Evolutionary conservation across 1,140 invertebrate genomes (phyloP).

Genomic region (Choristoneura fumiferana): DNA sequence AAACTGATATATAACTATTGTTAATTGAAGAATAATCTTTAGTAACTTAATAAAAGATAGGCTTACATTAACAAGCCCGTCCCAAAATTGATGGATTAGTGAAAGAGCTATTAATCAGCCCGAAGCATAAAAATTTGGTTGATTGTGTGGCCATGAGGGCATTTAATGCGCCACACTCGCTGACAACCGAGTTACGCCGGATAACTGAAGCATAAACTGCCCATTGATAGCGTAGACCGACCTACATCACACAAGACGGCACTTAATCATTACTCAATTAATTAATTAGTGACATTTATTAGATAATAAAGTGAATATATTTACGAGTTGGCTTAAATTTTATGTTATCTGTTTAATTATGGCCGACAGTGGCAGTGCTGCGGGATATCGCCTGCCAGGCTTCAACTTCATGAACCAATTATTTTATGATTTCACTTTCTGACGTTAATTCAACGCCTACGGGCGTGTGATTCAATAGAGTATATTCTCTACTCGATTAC

Average conservation of each 20-base stretch:
- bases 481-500: neutral
- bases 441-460: neutral
- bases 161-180: conserved; percentile 46
- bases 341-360: conserved; percentile 70
- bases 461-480: neutral
- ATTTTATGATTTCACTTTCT: neutral
- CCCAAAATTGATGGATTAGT: neutral
- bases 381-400: conserved; percentile 21
- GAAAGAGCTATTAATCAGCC: neutral
- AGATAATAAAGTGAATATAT: conserved; percentile 71
- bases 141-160: conserved; percentile 37
- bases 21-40: no score
- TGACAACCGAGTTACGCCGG: conserved; percentile 56
- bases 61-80: neutral
- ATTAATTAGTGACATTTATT: conserved; percentile 75
- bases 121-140: conserved; percentile 28
- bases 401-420: conserved; percentile 14
- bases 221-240: conserved; percentile 37
- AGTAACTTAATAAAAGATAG: neutral
- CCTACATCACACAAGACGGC: conserved; percentile 45
- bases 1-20: no score
- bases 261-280: conserved; percentile 76
- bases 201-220: conserved; percentile 34
- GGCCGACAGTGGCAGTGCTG: conserved; percentile 37
- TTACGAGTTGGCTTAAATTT: conserved; percentile 70